These are phyloP conservation scores for Pomacea maculata DNA, from an alignment of 1,140 invertebrate species.

Conservation along the genomic window DNA sequence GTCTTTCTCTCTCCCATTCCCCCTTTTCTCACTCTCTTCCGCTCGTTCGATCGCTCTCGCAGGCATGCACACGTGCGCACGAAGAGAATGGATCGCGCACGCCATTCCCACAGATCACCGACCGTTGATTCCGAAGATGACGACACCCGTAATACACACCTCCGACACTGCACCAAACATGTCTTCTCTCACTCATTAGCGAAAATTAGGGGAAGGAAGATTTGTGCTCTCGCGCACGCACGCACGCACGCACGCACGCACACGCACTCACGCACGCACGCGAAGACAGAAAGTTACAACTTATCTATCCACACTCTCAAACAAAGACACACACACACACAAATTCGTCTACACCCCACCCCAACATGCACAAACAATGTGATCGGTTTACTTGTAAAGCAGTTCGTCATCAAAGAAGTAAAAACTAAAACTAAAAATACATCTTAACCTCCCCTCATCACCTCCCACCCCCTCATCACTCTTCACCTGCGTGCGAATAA, in stretches of 20 bases:
- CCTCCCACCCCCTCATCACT: too few species aligned
- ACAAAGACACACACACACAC: slow-evolving; percentile 7
- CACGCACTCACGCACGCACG: slow-evolving; percentile 10
- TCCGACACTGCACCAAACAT: too few species aligned
- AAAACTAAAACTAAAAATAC: too few species aligned
- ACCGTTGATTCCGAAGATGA: too few species aligned
- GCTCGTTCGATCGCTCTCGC: slow-evolving; percentile 14
- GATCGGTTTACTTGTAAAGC: not conserved
- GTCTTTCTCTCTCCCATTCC: slow-evolving; percentile 10
- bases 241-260: slow-evolving; percentile 11
- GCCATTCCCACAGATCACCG: too few species aligned
- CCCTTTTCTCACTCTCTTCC: slow-evolving; percentile 9
- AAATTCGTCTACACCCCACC: not conserved
- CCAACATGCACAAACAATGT: not conserved
- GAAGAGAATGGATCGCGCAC: too few species aligned
- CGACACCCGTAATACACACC: too few species aligned
- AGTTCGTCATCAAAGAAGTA: not conserved
- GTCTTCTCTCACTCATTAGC: too few species aligned
- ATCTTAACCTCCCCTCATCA: too few species aligned
- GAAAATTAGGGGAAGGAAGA: too few species aligned
- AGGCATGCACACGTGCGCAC: not conserved
- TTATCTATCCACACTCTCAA: slow-evolving; percentile 4
- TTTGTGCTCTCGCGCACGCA: not conserved
- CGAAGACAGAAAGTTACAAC: not conserved
- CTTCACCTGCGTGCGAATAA: too few species aligned